phyloP scores from a whole-genome alignment of 2,797 vertebrate genomes.

The Phoebastria nigripes region DNA sequence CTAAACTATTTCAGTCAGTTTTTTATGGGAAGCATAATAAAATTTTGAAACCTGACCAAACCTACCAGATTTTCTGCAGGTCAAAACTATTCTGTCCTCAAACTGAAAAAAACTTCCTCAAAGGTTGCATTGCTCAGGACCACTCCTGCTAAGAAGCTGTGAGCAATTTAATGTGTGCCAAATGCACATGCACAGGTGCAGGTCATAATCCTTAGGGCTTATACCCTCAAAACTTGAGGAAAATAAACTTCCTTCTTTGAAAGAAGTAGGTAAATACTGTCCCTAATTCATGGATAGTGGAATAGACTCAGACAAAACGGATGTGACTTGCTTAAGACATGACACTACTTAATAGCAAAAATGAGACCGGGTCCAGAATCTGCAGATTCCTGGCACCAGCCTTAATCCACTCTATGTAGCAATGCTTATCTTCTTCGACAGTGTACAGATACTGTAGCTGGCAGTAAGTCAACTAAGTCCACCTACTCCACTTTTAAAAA shows the following conservation, averaged over 20 bases:
- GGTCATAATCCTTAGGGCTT: not conserved
- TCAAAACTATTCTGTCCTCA: not conserved
- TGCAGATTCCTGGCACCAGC: not conserved
- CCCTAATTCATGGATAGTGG: not conserved
- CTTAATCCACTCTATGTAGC: not conserved
- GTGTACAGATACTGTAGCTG: not conserved
- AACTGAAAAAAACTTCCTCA: not conserved
- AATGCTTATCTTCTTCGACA: not conserved
- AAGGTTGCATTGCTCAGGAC: not conserved
- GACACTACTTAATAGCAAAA: not conserved
- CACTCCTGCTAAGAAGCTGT: not conserved
- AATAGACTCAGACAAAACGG: not conserved
- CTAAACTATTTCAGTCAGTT: not conserved
- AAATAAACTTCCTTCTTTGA: not conserved
- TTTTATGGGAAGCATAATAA: not conserved
- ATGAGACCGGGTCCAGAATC: not conserved
- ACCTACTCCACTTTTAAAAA: constrained; percentile 26
- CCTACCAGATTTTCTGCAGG: not conserved
- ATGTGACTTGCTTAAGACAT: not conserved
- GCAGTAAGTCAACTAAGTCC: constrained; percentile 13
- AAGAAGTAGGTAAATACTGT: not conserved
- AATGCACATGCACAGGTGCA: not conserved
- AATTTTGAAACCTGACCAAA: not conserved
- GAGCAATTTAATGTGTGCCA: not conserved
- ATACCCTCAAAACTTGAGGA: not conserved